These are phyloP conservation scores for Aphelocoma coerulescens DNA, from an alignment of 2,113 vertebrate species.

Conservation along the genomic window DNA sequence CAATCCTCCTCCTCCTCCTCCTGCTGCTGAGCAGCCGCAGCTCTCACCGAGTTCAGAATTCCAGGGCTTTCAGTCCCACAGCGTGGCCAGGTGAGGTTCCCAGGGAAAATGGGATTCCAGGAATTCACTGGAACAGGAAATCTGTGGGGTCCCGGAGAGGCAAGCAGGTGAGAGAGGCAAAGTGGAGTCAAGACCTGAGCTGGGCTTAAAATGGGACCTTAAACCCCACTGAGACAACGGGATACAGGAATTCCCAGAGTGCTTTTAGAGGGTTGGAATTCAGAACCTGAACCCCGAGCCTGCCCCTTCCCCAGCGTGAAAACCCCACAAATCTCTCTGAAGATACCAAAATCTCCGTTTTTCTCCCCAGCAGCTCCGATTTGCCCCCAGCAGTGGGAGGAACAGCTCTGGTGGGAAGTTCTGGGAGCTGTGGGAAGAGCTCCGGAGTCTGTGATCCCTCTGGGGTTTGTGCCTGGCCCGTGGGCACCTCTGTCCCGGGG, in stretches of 20 bases:
- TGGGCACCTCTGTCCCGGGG: not conserved
- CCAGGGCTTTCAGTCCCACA: not conserved
- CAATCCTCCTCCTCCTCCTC: not conserved
- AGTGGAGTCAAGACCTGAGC: not conserved
- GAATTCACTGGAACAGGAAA: not conserved
- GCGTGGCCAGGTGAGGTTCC: not conserved
- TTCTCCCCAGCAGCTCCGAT: not conserved
- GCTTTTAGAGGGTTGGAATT: rapidly evolving
- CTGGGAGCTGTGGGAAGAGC: not conserved
- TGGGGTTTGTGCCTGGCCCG: not conserved
- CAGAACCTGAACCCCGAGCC: not conserved
- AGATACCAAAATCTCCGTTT: not conserved
- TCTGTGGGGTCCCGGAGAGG: not conserved
- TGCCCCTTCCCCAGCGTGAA: not conserved
- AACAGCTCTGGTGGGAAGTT: not conserved
- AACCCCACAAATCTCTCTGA: not conserved
- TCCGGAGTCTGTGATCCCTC: not conserved
- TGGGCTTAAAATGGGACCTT: rapidly evolving
- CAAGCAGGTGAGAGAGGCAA: not conserved
- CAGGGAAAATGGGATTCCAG: not conserved
- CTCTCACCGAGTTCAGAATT: not conserved
- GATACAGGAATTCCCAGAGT: not conserved
- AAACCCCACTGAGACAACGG: not conserved
- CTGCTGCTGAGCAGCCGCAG: not conserved
- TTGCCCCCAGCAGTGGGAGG: not conserved